Percentiles rank a stretch among this genome's conserved stretches.
phyloP scores from a whole-genome alignment of 2,797 vertebrate species.

The Nyctibius grandis region DNA sequence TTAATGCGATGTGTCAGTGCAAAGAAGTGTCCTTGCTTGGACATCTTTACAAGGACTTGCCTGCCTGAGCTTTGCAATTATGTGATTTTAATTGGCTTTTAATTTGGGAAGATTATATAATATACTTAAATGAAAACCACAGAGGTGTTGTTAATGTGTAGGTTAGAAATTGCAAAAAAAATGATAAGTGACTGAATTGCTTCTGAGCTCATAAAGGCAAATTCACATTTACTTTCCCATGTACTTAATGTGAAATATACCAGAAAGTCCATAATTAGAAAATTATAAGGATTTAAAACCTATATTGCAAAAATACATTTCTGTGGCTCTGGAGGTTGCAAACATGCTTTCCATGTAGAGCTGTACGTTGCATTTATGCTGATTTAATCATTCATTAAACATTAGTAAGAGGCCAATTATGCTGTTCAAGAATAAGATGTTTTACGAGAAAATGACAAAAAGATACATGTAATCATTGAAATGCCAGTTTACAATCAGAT shows the following conservation, averaged over 20 bases:
- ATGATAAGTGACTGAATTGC: not conserved
- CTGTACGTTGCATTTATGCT: conserved; percentile 50
- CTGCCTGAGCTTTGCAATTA: not conserved
- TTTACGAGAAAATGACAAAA: conserved; percentile 77
- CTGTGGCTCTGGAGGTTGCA: conserved; percentile 40
- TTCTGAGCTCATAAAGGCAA: not conserved
- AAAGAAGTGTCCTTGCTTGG: not conserved
- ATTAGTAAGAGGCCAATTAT: conserved; percentile 75
- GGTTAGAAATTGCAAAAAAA: conserved; percentile 5
- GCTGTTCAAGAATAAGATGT: conserved; percentile 75
- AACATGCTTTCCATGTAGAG: conserved; percentile 44
- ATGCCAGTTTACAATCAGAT: conserved; percentile 78
- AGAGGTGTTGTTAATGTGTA: not conserved
- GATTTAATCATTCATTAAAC: conserved; percentile 75
- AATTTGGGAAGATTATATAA: conserved; percentile 20
- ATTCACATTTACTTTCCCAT: not conserved
- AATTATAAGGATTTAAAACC: conserved; percentile 14
- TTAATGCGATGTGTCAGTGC: not conserved
- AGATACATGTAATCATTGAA: conserved; percentile 78
- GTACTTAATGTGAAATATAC: not conserved
- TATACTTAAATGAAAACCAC: not conserved
- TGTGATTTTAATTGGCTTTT: conserved; percentile 32
- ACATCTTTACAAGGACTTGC: not conserved
- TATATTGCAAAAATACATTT: conserved; percentile 1
- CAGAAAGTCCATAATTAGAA: conserved; percentile 31